Evolutionary conservation across 35 echinoderm and acorn worm genomes (phyloP), one percentile per base, ranked within the genome.

Genomic region (Anneissia japonica): DNA sequence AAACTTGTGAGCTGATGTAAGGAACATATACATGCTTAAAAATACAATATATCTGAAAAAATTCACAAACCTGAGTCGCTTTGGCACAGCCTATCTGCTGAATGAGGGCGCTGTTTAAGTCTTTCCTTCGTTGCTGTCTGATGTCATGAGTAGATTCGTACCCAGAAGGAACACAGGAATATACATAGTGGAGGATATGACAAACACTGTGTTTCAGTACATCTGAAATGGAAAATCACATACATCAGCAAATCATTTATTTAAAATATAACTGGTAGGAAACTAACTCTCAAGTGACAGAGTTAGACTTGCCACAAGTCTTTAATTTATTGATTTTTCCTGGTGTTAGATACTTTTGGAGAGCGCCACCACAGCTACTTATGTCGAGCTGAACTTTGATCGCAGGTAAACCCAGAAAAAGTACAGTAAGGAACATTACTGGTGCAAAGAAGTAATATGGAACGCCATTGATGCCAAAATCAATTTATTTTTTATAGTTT

Each of bases 151-250:
- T 46, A 31, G 90, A 82, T 77, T 87, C 85, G 9, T 55, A 88
- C 5, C 85, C 79, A 56, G 34, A 3, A 38, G 79, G 73, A 10
- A 83, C n/a, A 81, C 83, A 86, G 36, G 40, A 74, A 39, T 92
- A 86, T 21, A 92, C 73, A 31, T 75, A 92, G 32, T 77, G 51
- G 26, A 92, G 31, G 1, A 92, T 85, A 73, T 87, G 85, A 41
- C 90, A 87, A 0, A 92, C 32, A 32, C 79, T 73, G 43, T 77
- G 39, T 79, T 72, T 82, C 23, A 92, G 40, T 14, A 77, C 46
- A 32, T 87, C 90, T 92, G 84, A 37, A 85, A 79, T 5, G n/a
- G 36, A 10, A 38, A 80, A 80, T 28, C 45, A 56, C 16, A n/a
- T 74, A 82, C 32, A 2, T 13, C 21, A 34, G 76, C 30, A 46